Evolutionary conservation across 2,113 vertebrate genomes (phyloP).

Genomic region (Notiomystis cincta): DNA sequence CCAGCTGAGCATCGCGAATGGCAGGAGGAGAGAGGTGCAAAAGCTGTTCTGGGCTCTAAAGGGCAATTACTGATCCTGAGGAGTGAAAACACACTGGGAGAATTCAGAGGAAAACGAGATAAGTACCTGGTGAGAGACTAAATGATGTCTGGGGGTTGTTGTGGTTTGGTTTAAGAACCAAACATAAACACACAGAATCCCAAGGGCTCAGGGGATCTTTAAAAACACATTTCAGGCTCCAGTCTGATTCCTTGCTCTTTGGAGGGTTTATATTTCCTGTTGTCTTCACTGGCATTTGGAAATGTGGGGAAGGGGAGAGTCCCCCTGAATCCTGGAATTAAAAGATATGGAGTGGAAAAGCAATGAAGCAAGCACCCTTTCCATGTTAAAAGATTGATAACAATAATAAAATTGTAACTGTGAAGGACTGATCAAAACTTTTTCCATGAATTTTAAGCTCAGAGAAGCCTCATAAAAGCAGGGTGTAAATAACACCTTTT

Average conservation of each 20-base stretch:
- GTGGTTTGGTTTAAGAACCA: background rate
- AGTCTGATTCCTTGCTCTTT: background rate
- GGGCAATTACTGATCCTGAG: background rate
- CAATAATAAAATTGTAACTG: background rate
- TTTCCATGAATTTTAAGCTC: background rate
- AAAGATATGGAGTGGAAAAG: background rate
- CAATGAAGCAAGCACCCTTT: no score
- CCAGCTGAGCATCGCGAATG: background rate
- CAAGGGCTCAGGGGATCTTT: background rate
- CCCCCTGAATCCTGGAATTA: background rate
- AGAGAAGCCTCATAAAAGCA: background rate
- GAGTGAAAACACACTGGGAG: background rate
- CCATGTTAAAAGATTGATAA: background rate
- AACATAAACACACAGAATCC: background rate
- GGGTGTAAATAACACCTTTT: background rate
- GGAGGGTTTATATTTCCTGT: accelerated
- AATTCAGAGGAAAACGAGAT: background rate
- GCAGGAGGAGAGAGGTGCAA: background rate
- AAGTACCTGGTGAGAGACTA: background rate
- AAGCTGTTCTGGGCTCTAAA: background rate
- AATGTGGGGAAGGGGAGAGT: background rate
- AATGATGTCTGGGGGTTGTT: background rate
- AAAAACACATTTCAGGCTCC: background rate
- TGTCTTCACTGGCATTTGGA: background rate
- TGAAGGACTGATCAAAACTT: background rate